phyloP scores from a whole-genome alignment of 2,113 vertebrate genomes.

The Cottus gobio region DNA sequence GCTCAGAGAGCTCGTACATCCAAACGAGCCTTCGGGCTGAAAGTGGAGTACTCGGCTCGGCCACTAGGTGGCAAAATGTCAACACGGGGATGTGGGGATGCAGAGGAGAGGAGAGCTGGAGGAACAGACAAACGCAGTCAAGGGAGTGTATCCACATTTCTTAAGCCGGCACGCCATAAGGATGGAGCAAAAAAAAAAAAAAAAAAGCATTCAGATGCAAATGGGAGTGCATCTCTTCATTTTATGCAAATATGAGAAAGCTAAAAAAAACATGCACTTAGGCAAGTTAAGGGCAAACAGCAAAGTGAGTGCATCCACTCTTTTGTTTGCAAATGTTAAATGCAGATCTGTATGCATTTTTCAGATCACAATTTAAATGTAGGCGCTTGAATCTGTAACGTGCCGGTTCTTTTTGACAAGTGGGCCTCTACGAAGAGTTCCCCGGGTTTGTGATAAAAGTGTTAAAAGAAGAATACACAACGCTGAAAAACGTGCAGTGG shows the following conservation, averaged over 20 bases:
- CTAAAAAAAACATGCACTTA: slow-evolving; percentile 23
- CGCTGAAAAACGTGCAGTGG: neutral
- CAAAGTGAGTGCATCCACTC: slow-evolving; percentile 28
- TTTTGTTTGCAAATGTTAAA: slow-evolving; percentile 41
- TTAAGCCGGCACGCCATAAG: neutral
- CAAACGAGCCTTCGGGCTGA: slow-evolving; percentile 42
- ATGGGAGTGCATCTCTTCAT: slow-evolving; percentile 58
- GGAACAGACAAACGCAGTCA: slow-evolving; percentile 18
- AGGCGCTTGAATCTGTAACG: slow-evolving; percentile 21
- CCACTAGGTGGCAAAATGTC: slow-evolving; percentile 57
- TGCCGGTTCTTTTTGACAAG: slow-evolving; percentile 10
- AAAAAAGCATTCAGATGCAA: slow-evolving; percentile 70
- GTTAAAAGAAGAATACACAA: neutral
- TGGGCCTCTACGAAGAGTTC: slow-evolving; percentile 7
- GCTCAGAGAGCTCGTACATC: slow-evolving; percentile 17
- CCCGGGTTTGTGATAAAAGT: neutral
- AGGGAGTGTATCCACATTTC: slow-evolving; percentile 29
- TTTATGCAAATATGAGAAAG: slow-evolving; percentile 60
- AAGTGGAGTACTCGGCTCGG: slow-evolving; percentile 44
- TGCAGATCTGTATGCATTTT: slow-evolving; percentile 18
- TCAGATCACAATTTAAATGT: slow-evolving; percentile 12
- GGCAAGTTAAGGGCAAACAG: slow-evolving; percentile 32
- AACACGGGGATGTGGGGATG: slow-evolving; percentile 30
- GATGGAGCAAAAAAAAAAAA: slow-evolving; percentile 44
- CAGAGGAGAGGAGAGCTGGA: slow-evolving; percentile 15